phyloP scores from a whole-genome alignment of 2,797 vertebrate genomes.

The Ara ararauna region DNA sequence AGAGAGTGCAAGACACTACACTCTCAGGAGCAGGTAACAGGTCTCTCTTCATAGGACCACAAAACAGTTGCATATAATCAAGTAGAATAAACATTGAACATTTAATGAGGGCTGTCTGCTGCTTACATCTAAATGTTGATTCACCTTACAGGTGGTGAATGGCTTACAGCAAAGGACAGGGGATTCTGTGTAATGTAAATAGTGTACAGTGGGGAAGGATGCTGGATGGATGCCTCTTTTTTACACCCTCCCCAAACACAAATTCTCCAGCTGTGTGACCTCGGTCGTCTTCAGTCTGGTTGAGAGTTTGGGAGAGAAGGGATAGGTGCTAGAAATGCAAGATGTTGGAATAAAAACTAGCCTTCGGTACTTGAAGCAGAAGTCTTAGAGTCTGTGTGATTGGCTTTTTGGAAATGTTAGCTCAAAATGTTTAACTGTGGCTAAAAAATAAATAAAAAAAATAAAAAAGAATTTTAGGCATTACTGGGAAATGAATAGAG shows the following conservation, averaged over 20 bases:
- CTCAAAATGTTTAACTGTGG: neutral
- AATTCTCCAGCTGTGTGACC: neutral
- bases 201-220: neutral
- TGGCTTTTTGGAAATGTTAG: neutral
- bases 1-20: neutral
- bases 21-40: neutral
- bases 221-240: neutral
- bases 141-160: neutral
- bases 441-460: neutral
- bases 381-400: neutral
- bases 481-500: neutral
- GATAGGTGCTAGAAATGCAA: neutral
- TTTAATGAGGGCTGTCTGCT: neutral
- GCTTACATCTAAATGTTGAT: neutral
- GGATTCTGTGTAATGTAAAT: neutral
- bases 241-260: neutral
- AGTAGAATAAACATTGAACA: neutral
- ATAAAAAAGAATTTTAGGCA: neutral
- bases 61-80: neutral
- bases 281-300: neutral
- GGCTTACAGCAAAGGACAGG: neutral
- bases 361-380: neutral
- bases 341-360: neutral
- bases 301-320: neutral
- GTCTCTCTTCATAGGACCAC: neutral